Evolutionary conservation across 2,113 vertebrate species (phyloP), one percentile per base, ranked within the genome.

Genomic region (Odontesthes bonariensis): DNA sequence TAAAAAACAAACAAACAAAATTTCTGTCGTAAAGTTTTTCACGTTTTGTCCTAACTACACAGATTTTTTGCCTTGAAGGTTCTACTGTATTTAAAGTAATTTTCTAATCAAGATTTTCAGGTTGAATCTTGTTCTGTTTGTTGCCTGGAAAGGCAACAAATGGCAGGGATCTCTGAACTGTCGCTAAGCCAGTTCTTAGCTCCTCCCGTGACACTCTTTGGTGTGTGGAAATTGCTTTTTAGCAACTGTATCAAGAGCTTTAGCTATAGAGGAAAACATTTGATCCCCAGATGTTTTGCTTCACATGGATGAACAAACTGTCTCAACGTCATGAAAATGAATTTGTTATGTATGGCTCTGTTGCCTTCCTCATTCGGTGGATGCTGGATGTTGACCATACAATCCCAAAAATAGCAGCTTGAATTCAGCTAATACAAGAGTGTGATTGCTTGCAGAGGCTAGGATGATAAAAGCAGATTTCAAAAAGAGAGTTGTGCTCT

Each of bases 271-370:
- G 68, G 64, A 72, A 84, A 84, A 89, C 88, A 86, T 92, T 92
- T 88, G 90, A 93, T 68, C 73, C 40, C 87, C 91, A 93, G 87
- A 92, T 91, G 92, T 91, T 85, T 70, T 17, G 38, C 67, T 72
- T 57, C 69, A 64, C 51, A 40, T 19, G 52, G 67, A 68, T 52
- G 64, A 79, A 79, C 42, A 52, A 88, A 79, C 62, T 83, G 49
- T 65, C 70, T 83, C 62, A 71, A 70, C 79, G 20, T 85, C 14
- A 40, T 35, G 77, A 88, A 90, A 90, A 88, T 90, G 40, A 77
- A 86, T 91, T 86, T 87, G 75, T 46, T 76, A 79, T 86, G 86
- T 73, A 57, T 0, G 49, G 60, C 5, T 47, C 53, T 51, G 81
- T 51, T 79, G 66, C 69, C 75, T 73, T 81, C 67, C 49, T 6